Conservation (phyloP, 2,888 invertebrate species). For the Theretra japonica region DNA sequence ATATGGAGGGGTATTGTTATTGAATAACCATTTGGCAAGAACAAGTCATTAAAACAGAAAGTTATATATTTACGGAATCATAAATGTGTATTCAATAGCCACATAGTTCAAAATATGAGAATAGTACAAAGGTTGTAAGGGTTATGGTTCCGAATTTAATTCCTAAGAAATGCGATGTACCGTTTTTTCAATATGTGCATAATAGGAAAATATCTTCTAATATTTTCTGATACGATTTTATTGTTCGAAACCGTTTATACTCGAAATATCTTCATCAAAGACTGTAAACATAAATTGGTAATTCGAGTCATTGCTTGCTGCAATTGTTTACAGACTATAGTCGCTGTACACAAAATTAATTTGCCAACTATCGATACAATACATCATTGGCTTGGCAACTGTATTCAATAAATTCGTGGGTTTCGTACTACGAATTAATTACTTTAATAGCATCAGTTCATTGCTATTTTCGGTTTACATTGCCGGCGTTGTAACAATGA, state of each 20-base stretch:
- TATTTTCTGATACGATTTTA: too few species aligned
- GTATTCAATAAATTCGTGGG: constrained; percentile 17
- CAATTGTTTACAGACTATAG: background rate
- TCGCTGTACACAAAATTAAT: constrained; percentile 8
- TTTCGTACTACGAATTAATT: background rate
- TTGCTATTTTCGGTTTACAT: constrained; percentile 9
- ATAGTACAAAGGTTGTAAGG: too few species aligned
- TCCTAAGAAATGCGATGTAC: too few species aligned
- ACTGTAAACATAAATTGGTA: background rate
- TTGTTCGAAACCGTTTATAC: too few species aligned
- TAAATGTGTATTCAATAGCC: background rate
- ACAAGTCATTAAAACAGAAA: background rate
- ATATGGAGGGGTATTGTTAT: background rate
- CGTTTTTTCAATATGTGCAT: too few species aligned
- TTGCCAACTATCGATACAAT: background rate
- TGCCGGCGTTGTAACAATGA: background rate
- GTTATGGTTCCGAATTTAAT: too few species aligned
- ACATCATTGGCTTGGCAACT: constrained; percentile 9
- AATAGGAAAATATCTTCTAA: too few species aligned
- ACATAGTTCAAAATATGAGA: too few species aligned
- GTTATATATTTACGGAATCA: background rate
- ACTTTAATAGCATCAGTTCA: constrained; percentile 11
- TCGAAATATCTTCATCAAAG: background rate
- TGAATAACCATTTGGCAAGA: background rate
- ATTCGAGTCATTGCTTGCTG: background rate